Conservation (phyloP, 2,113 vertebrate genomes). For the Plecotus auritus region DNA sequence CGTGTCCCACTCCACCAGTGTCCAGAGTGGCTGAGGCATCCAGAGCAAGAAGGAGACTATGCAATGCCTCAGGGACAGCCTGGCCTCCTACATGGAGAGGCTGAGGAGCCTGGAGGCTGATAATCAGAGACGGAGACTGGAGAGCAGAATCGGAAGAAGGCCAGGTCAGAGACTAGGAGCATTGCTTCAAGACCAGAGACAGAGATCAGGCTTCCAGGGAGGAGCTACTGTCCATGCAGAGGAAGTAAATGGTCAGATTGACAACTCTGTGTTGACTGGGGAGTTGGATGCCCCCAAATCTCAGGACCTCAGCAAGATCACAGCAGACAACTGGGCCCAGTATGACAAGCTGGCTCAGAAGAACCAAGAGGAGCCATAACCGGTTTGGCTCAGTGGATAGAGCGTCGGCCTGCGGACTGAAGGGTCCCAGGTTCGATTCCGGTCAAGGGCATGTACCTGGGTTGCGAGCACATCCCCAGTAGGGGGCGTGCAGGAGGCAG, state of each 20-base stretch:
- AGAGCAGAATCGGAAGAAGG: neutral
- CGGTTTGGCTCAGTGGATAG: too few species aligned
- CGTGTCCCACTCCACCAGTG: neutral
- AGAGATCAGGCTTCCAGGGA: conserved; percentile 90
- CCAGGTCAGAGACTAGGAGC: neutral
- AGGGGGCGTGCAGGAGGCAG: too few species aligned
- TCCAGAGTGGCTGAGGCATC: neutral
- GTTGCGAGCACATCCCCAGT: too few species aligned
- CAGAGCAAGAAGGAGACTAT: neutral
- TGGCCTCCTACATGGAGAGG: neutral
- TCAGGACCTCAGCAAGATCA: conserved; percentile 88
- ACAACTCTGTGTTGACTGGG: conserved; percentile 89
- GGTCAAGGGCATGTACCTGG: too few species aligned
- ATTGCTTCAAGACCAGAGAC: conserved; percentile 77
- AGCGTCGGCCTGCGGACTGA: too few species aligned
- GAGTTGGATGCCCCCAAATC: conserved; percentile 92
- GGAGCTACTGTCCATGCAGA: conserved; percentile 92
- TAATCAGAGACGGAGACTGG: neutral
- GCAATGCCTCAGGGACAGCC: neutral
- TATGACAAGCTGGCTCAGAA: conserved; percentile 90
- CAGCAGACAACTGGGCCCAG: conserved; percentile 88
- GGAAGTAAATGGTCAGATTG: conserved; percentile 89
- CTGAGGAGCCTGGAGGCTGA: neutral
- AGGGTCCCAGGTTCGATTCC: too few species aligned
- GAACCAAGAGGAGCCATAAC: conserved; percentile 90